These are phyloP conservation scores for Litoditis marina DNA, from an alignment of 2,888 invertebrate genomes.

Conservation along the genomic window DNA sequence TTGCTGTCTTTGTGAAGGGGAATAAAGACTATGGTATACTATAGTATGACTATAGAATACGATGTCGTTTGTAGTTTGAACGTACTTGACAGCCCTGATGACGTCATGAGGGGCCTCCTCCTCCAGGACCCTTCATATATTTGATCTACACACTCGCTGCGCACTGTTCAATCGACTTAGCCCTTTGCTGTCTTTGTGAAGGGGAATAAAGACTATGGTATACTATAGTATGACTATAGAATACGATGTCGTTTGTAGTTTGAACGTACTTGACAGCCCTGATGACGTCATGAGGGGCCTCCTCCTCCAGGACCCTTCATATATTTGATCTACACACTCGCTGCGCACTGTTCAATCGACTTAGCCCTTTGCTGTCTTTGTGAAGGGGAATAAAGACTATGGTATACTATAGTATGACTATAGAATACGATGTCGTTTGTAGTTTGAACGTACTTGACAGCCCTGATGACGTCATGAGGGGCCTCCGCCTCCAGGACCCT, in stretches of 20 bases:
- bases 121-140: constrained; percentile 31
- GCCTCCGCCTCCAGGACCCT: constrained; percentile 39
- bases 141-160: constrained; percentile 59
- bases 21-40: too few relatives aligned
- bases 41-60: too few relatives aligned
- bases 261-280: constrained; percentile 24
- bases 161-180: constrained; percentile 31
- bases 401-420: too few relatives aligned
- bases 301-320: constrained; percentile 34
- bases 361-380: too few relatives aligned
- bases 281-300: constrained; percentile 34
- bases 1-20: too few relatives aligned
- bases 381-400: too few relatives aligned
- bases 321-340: constrained; percentile 60
- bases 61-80: too few relatives aligned
- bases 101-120: constrained; percentile 37
- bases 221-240: too few relatives aligned
- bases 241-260: too few relatives aligned
- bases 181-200: too few relatives aligned
- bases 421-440: too few relatives aligned
- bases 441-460: constrained; percentile 26
- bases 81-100: constrained; percentile 28
- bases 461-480: constrained; percentile 29
- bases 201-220: too few relatives aligned
- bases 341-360: constrained; percentile 31